Percentiles rank a stretch among this genome's conserved stretches.
phyloP scores from a whole-genome alignment of 2,888 invertebrate genomes.

The Brachypalpus laphriformis region DNA sequence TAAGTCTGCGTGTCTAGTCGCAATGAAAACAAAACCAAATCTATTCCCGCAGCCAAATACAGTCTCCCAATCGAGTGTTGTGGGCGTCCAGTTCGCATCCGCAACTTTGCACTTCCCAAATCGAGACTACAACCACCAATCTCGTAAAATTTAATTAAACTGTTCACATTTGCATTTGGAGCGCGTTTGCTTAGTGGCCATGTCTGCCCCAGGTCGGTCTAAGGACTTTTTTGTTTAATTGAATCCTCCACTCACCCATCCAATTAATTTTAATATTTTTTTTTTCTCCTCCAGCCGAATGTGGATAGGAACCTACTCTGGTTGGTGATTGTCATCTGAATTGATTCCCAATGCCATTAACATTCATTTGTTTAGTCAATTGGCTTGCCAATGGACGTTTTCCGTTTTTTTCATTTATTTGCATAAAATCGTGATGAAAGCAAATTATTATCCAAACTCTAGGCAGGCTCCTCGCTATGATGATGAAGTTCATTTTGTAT shows the following conservation, averaged over 20 bases:
- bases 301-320: not conserved
- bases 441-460: slow-evolving; percentile 62
- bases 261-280: slow-evolving; percentile 68
- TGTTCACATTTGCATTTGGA: slow-evolving; percentile 48
- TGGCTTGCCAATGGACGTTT: slow-evolving; percentile 40
- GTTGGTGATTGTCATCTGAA: slow-evolving; percentile 56
- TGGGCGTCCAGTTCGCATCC: slow-evolving; percentile 9
- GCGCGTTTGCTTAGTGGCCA: not conserved
- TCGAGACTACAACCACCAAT: not conserved
- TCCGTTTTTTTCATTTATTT: slow-evolving; percentile 23
- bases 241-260: slow-evolving; percentile 46
- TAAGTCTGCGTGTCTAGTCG: not conserved
- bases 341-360: slow-evolving; percentile 67
- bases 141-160: slow-evolving; percentile 41
- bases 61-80: not conserved
- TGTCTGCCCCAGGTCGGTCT: not conserved
- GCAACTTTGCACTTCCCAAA: slow-evolving; percentile 2
- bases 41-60: not conserved
- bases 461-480: slow-evolving; percentile 7
- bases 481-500: slow-evolving; percentile 23
- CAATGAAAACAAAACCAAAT: slow-evolving; percentile 8
- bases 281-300: not conserved
- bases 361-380: slow-evolving; percentile 71
- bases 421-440: slow-evolving; percentile 71
- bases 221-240: slow-evolving; percentile 31